These are phyloP conservation scores for Pristionchus maxplancki DNA, from an alignment of 2,888 invertebrate genomes.

Conservation along the genomic window DNA sequence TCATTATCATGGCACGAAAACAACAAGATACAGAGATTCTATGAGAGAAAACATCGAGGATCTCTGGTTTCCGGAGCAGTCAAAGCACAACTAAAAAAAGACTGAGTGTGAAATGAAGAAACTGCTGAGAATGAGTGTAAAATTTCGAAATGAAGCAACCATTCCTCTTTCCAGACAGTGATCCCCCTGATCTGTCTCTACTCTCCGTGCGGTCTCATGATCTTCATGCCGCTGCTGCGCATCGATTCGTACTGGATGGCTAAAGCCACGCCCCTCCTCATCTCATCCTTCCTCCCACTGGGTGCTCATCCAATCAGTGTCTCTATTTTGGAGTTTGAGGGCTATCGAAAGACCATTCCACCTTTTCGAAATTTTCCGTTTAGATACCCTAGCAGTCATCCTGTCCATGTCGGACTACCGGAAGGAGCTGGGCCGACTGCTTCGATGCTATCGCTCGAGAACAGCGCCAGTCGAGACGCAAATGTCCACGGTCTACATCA, in stretches of 20 bases:
- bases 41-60: no score
- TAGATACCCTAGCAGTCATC: neutral
- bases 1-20: no score
- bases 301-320: no score
- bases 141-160: no score
- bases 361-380: no score
- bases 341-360: no score
- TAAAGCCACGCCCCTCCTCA: neutral
- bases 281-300: neutral
- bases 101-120: no score
- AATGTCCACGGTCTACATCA: neutral
- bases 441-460: neutral
- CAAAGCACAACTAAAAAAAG: no score
- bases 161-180: neutral
- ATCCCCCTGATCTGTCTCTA: neutral
- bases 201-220: neutral
- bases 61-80: no score
- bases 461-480: neutral
- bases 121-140: no score
- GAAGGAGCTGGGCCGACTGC: neutral
- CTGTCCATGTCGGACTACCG: neutral
- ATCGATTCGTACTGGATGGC: neutral
- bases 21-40: no score
- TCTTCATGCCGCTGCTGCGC: neutral
- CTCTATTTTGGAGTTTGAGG: no score